These are phyloP conservation scores for Nannoperca australis DNA, from an alignment of 2,797 vertebrate genomes.

Conservation along the genomic window DNA sequence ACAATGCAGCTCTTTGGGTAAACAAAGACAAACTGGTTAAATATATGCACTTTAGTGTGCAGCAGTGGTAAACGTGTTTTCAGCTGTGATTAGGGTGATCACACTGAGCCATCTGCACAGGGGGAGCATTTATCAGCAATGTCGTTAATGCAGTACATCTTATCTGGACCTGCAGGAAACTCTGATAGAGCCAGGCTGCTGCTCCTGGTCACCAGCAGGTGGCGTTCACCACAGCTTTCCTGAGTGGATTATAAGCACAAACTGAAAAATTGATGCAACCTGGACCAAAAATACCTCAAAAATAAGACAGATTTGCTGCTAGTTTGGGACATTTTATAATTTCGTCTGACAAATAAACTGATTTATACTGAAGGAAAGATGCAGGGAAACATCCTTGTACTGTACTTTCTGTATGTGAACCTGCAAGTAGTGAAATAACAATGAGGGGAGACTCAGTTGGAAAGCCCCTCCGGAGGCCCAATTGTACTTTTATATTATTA, in stretches of 20 bases:
- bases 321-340: not conserved
- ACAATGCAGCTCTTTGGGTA: slow-evolving; percentile 10
- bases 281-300: not conserved
- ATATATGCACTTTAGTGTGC: slow-evolving; percentile 17
- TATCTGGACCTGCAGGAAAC: slow-evolving; percentile 28
- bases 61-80: not conserved
- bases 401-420: not conserved
- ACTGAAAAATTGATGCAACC: slow-evolving; percentile 3
- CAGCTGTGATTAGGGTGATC: slow-evolving; percentile 14
- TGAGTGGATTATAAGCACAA: not conserved
- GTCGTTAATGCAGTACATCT: not conserved
- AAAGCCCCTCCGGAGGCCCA: not conserved
- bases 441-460: not conserved
- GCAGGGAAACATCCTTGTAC: not conserved
- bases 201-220: slow-evolving; percentile 62
- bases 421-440: not conserved
- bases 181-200: not conserved
- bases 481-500: not conserved
- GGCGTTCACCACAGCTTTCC: slow-evolving; percentile 24
- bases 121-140: slow-evolving; percentile 25
- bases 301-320: not conserved
- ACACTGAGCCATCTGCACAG: slow-evolving; percentile 23
- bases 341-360: not conserved
- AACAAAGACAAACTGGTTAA: slow-evolving; percentile 3
- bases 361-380: not conserved